Conservation (phyloP, 2,113 vertebrate genomes). For the Oryctolagus cuniculus region mOryCun1.1 NC_091433.1:175158501-175159000, state of each 20-base stretch:
- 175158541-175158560: background rate
- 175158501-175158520: background rate
- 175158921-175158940: background rate
- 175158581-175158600: background rate
- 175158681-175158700: background rate
- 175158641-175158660: background rate
- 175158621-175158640: background rate
- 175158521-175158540: background rate
- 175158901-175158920: background rate
- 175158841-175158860: background rate
- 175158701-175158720: background rate
- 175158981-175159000: background rate
- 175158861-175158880: too few species aligned
- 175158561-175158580: constrained; percentile 5
- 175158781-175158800: background rate
- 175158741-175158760: background rate
- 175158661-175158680: background rate
- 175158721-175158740: background rate
- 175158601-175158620: background rate
- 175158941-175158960: background rate
- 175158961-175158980: background rate
- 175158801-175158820: background rate
- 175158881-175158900: background rate
- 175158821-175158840: constrained; percentile 10
- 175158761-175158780: background rate